Evolutionary conservation across 2,888 invertebrate genomes (phyloP).

Genomic region (Bursaphelenchus okinawaensis): DNA sequence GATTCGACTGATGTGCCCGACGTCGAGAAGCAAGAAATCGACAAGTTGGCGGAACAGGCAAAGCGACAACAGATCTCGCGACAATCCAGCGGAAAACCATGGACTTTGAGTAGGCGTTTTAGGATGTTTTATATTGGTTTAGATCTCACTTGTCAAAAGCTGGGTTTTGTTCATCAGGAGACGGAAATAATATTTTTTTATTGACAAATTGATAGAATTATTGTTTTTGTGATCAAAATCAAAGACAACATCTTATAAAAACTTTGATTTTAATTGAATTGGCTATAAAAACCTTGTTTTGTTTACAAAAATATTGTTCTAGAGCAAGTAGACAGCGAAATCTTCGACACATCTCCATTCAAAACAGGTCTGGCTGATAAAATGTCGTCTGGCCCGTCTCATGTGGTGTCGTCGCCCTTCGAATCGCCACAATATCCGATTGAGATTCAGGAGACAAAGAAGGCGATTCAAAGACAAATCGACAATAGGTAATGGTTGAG

Average conservation of each 20-base stretch:
- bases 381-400: conserved; percentile 20
- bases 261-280: neutral
- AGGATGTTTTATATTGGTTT: neutral
- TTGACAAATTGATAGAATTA: neutral
- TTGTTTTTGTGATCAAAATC: neutral
- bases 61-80: conserved; percentile 2
- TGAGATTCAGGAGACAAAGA: conserved; percentile 88
- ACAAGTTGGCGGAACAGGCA: conserved; percentile 1
- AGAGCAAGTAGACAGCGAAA: conserved; percentile 50
- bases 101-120: neutral
- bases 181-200: neutral
- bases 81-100: neutral
- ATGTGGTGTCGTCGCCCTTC: conserved; percentile 77
- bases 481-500: conserved; percentile 61
- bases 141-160: no score
- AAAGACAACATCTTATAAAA: neutral
- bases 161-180: neutral
- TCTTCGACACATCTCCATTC: conserved; percentile 50
- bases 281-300: no score
- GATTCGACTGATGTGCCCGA: conserved; percentile 19
- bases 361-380: conserved; percentile 25
- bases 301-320: conserved; percentile 3
- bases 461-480: conserved; percentile 79
- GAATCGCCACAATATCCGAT: conserved; percentile 97
- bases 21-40: conserved; percentile 15